A percentile compares a stretch with the other conserved stretches of the same genome.
Evolutionary conservation across 2,113 vertebrate species (phyloP).

Genomic region (Silurus glanis): DNA sequence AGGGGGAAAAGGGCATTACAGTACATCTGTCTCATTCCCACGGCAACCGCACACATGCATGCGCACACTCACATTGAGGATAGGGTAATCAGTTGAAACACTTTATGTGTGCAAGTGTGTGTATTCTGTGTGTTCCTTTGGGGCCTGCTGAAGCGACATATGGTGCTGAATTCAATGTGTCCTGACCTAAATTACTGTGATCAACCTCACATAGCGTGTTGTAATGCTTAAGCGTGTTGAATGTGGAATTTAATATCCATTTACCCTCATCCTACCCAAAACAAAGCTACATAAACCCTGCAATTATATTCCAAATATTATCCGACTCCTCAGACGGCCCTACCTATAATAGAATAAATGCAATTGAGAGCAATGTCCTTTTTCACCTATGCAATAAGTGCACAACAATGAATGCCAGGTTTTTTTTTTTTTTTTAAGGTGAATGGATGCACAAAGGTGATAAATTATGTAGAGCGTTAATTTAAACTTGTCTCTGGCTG

Average conservation of each 20-base stretch:
- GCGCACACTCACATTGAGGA: neutral
- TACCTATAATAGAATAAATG: neutral
- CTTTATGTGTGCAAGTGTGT: neutral
- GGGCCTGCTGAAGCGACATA: conserved; percentile 45
- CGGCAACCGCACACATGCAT: conserved; percentile 21
- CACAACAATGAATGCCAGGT: neutral
- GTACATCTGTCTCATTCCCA: conserved; percentile 57
- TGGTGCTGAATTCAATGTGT: conserved; percentile 46
- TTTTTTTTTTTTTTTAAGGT: neutral
- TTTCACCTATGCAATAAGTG: neutral
- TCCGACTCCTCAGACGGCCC: neutral
- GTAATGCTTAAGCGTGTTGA: neutral
- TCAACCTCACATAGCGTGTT: conserved; percentile 28
- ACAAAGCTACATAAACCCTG: neutral
- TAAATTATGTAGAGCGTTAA: conserved; percentile 23
- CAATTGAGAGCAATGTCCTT: neutral
- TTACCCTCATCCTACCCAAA: neutral
- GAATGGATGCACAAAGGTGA: neutral
- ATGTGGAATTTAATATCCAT: neutral
- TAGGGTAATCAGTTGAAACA: neutral
- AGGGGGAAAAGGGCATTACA: conserved; percentile 26
- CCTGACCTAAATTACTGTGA: conserved; percentile 54
- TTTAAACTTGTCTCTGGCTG: conserved; percentile 13
- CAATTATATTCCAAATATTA: neutral
- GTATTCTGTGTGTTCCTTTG: conserved; percentile 13